These are phyloP conservation scores for Pterocles orientalis DNA, from an alignment of 2,113 vertebrate species.

Conservation along the genomic window DNA sequence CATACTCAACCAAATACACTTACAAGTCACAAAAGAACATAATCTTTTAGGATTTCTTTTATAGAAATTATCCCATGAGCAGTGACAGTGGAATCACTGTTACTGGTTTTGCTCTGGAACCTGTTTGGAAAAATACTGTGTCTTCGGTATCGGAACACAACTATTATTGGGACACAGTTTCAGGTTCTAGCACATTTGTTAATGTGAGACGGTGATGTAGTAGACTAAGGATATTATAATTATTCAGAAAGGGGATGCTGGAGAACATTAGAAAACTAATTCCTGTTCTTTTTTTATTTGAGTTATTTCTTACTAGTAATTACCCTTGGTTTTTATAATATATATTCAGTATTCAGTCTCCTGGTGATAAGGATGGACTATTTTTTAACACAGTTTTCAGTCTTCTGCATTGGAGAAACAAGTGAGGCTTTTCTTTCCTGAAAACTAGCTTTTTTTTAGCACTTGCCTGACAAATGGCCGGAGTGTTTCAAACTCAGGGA, in stretches of 20 bases:
- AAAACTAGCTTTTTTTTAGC: background rate
- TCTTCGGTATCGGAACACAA: background rate
- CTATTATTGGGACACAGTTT: background rate
- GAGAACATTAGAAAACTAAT: background rate
- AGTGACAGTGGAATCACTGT: background rate
- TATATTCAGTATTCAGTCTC: background rate
- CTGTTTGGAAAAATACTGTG: background rate
- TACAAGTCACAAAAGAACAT: background rate
- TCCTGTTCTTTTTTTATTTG: background rate
- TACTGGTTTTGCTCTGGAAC: background rate
- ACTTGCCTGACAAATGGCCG: background rate
- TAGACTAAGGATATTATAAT: background rate
- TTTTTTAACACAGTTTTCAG: background rate
- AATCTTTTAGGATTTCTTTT: background rate
- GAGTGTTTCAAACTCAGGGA: background rate
- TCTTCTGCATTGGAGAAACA: background rate
- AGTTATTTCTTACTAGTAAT: background rate
- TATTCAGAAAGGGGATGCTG: background rate
- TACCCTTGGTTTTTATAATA: background rate
- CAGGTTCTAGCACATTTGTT: background rate
- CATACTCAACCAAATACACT: background rate
- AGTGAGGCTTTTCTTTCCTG: background rate
- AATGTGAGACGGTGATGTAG: background rate
- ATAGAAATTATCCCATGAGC: background rate
- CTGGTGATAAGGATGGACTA: background rate